These are phyloP conservation scores for Aphidius colemani DNA, from an alignment of 2,888 invertebrate genomes.

Conservation along the genomic window DNA sequence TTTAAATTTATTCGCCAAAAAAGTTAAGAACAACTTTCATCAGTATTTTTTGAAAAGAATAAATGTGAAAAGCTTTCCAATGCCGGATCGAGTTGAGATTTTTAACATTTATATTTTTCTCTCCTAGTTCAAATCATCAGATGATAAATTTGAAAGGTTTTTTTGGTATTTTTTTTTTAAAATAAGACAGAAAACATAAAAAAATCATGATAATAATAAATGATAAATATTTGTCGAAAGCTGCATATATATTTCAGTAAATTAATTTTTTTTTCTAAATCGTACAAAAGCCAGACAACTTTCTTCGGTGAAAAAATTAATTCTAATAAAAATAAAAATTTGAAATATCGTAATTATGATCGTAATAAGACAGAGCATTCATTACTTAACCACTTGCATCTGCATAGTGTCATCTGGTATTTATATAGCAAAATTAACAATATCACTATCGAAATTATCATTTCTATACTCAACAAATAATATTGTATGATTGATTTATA, in stretches of 20 bases:
- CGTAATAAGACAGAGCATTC: conserved; percentile 36
- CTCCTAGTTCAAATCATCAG: background rate
- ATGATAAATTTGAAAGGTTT: background rate
- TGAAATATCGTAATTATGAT: conserved; percentile 37
- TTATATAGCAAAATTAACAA: too few relatives aligned
- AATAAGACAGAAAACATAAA: background rate
- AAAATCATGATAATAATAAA: background rate
- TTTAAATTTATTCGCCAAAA: conserved; percentile 10
- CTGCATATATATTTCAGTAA: background rate
- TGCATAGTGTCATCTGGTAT: conserved; percentile 4
- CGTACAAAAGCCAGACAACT: background rate
- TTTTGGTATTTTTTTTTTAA: background rate
- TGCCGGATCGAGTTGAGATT: conserved; percentile 1
- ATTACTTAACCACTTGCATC: conserved; percentile 33
- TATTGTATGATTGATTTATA: too few relatives aligned
- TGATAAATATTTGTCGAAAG: background rate
- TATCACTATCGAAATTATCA: too few relatives aligned
- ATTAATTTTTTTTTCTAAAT: conserved; percentile 4
- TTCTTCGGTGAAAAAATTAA: conserved; percentile 1
- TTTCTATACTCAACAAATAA: too few relatives aligned
- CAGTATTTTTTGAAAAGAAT: conserved; percentile 9
- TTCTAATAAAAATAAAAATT: background rate
- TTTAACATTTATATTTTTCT: background rate
- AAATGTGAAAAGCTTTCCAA: conserved; percentile 16
- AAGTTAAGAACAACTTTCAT: conserved; percentile 5